Base-by-base conservation (phyloP, 2,797 vertebrate species). In the Manis crassicaudata region DNA sequence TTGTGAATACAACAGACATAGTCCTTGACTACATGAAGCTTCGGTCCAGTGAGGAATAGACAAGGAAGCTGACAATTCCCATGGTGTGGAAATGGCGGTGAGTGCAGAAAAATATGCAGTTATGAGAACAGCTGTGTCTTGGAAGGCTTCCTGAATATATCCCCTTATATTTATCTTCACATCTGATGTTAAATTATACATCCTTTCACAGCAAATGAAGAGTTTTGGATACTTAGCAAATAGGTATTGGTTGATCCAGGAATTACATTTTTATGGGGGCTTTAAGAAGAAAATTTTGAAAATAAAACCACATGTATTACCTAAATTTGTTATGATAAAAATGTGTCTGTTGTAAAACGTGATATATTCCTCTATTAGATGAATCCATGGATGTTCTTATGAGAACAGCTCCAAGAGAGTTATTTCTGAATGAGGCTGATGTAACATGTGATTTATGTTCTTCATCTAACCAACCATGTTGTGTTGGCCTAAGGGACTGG, bases 1-100 rank as follows among this genome's bases (percentile, higher is more conserved):
- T n/a, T 93, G 50, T 80, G 37, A 93, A 65, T n/a, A 63, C 25
- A 68, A 90, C 65, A 85, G 63, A 54, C 46, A 77, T 62, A 92
- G 75, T 70, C 46, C 27, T 54, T 54, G 84, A 43, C 32, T 63
- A 70, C 35, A n/a, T 62, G 29, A 79, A 72, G 65, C 20, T 88
- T 52, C 35, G 54, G 63, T 79, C 37, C 56, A 84, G 25, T 37
- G 65, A 72, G 20, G 65, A 85, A 79, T 58, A 72, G 20, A 65
- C 6, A 77, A 63, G 23, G 43, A 37, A 68, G 17, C 21, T 54
- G 29, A 37, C 29, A 46, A 62, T 65, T 67, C 83, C 6, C 32
- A 27, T 63, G 62, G 17, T 43, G 25, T 63, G 25, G 21, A 35
- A 7, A 73, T 27, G 13, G 37, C 65, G 56, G 9, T 16, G 12